Conservation (phyloP, 2,797 vertebrate genomes). For the Sibirionetta formosa region DNA sequence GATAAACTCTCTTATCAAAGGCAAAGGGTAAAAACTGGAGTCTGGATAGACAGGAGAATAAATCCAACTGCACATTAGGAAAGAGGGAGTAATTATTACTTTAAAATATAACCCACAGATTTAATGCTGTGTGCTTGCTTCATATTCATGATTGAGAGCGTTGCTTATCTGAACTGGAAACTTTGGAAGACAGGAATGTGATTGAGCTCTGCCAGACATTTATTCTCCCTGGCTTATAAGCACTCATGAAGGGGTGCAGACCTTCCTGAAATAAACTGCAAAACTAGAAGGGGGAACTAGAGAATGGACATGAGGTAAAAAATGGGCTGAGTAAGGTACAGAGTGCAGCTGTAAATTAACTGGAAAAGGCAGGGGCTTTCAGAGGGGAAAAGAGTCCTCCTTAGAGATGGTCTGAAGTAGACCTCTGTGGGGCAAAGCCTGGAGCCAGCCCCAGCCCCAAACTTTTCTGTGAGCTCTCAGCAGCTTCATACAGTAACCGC, state of each 20-base stretch:
- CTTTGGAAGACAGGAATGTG: fast-evolving
- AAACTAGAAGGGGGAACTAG: neutral
- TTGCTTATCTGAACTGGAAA: neutral
- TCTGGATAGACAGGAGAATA: neutral
- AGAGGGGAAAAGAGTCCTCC: fast-evolving
- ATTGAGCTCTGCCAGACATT: neutral
- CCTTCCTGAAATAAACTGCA: neutral
- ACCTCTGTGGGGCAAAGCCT: neutral
- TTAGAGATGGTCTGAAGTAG: fast-evolving
- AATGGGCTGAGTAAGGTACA: neutral
- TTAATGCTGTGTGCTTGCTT: neutral
- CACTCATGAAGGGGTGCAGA: fast-evolving
- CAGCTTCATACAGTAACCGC: neutral
- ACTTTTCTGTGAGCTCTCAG: neutral
- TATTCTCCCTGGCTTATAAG: neutral
- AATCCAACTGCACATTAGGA: neutral
- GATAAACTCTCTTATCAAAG: neutral
- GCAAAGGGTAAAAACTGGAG: neutral
- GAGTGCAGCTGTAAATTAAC: neutral
- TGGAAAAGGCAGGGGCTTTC: fast-evolving
- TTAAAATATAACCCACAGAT: neutral
- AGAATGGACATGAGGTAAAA: neutral
- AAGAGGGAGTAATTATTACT: neutral
- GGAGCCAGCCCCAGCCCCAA: neutral
- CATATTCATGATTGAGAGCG: neutral